Evolutionary conservation across 2,888 invertebrate genomes (phyloP).

Genomic region (Macroteleia sp.): DNA sequence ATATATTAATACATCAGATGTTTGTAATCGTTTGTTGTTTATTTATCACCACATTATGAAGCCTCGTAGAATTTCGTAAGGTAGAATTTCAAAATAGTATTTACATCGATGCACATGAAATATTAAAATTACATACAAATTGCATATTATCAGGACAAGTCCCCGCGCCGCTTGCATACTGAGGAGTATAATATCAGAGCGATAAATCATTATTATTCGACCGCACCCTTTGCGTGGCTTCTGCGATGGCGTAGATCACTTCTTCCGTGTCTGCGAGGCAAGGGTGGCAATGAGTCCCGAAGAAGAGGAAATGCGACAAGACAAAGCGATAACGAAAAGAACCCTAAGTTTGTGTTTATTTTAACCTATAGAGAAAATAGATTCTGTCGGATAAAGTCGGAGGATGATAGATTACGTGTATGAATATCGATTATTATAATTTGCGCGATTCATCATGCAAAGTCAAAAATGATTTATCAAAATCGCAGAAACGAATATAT

Average conservation of each 20-base stretch:
- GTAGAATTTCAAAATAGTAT: too few relatives aligned
- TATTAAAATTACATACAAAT: conserved; percentile 63
- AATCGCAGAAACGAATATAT: conserved; percentile 1
- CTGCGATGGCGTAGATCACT: conserved; percentile 68
- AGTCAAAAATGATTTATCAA: conserved; percentile 24
- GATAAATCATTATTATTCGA: conserved; percentile 76
- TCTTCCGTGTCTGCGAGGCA: conserved; percentile 44
- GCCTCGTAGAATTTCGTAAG: too few relatives aligned
- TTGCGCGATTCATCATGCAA: conserved; percentile 25
- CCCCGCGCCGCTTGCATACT: conserved; percentile 50
- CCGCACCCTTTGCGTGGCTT: conserved; percentile 68
- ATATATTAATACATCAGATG: too few relatives aligned
- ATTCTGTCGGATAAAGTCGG: conserved; percentile 26
- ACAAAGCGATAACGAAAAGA: conserved; percentile 27
- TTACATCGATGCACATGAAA: conserved; percentile 33
- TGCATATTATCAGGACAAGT: conserved; percentile 49
- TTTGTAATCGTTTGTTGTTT: too few relatives aligned
- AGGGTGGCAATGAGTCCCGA: conserved; percentile 27
- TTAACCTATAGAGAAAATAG: conserved; percentile 24
- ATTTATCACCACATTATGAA: too few relatives aligned
- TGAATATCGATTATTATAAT: conserved; percentile 41
- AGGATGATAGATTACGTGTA: conserved; percentile 10
- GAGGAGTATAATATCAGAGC: conserved; percentile 64
- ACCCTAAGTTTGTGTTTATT: conserved; percentile 22
- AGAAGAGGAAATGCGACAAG: conserved; percentile 20